Percentiles rank a stretch among this genome's conserved stretches.
phyloP scores from a whole-genome alignment of 1,140 invertebrate species.

The Dendrolimus kikuchii region DNA sequence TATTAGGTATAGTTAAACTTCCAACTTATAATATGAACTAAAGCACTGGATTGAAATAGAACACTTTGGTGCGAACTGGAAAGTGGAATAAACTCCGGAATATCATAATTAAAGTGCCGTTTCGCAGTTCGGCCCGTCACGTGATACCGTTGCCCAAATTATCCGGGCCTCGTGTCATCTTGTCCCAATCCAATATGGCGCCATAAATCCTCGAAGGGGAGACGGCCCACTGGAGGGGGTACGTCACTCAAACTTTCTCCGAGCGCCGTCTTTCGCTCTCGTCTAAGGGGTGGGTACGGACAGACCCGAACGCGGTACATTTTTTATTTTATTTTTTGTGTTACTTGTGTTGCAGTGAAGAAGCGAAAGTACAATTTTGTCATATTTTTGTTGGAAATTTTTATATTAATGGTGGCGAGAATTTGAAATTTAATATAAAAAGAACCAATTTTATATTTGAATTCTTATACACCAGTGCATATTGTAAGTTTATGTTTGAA shows the following conservation, averaged over 20 bases:
- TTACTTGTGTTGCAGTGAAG: too few relatives aligned
- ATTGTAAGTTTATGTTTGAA: too few relatives aligned
- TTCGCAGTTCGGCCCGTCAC: slow-evolving; percentile 59
- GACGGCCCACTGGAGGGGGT: slow-evolving; percentile 49
- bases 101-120: slow-evolving; percentile 71
- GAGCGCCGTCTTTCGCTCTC: slow-evolving; percentile 64
- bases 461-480: too few relatives aligned
- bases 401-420: too few relatives aligned
- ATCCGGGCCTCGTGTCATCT: slow-evolving; percentile 71
- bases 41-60: too few relatives aligned
- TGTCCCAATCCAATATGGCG: slow-evolving; percentile 72
- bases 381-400: too few relatives aligned
- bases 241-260: slow-evolving; percentile 72
- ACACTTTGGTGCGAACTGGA: slow-evolving; percentile 1
- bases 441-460: too few relatives aligned
- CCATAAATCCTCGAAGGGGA: slow-evolving; percentile 64
- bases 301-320: slow-evolving; percentile 27
- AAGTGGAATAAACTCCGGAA: slow-evolving; percentile 40
- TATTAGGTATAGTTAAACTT: too few relatives aligned
- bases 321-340: slow-evolving; percentile 26
- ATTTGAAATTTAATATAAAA: too few relatives aligned
- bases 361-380: too few relatives aligned
- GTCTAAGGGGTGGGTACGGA: slow-evolving; percentile 57
- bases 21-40: too few relatives aligned
- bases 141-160: slow-evolving; percentile 70